Percentiles rank a stretch among this genome's conserved stretches.
phyloP scores from a whole-genome alignment of 2,888 invertebrate genomes.

The Aleiodes leptofemur region DNA sequence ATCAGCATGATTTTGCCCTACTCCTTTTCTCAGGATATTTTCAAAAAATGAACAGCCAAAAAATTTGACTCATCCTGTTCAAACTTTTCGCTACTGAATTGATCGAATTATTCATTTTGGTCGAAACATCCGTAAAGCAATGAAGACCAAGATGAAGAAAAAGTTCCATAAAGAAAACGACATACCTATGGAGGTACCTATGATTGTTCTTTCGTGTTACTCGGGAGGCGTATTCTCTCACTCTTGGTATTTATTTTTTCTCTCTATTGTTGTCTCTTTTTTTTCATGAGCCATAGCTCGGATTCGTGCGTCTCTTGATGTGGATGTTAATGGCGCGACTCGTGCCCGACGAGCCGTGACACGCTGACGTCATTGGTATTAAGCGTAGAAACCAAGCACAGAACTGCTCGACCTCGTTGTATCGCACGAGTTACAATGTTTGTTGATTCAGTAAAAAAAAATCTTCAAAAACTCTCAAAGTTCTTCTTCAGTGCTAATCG shows the following conservation, averaged over 20 bases:
- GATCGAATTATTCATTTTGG: no score
- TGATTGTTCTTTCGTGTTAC: constrained; percentile 54
- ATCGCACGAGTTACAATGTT: constrained; percentile 50
- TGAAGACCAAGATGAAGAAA: no score
- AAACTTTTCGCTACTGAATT: no score
- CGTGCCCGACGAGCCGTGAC: constrained; percentile 72
- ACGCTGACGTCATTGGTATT: constrained; percentile 70
- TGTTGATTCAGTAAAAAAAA: constrained; percentile 34
- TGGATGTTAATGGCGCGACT: constrained; percentile 70
- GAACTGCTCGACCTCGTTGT: constrained; percentile 52
- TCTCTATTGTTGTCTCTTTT: constrained; percentile 38
- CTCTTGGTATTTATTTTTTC: constrained; percentile 35
- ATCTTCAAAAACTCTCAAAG: neutral
- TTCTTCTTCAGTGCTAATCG: no score
- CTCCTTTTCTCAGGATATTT: no score
- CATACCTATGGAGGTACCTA: neutral
- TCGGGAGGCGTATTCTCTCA: constrained; percentile 34
- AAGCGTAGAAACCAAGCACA: constrained; percentile 45
- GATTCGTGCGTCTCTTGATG: constrained; percentile 40
- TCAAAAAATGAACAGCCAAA: no score
- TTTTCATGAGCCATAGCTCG: constrained; percentile 38
- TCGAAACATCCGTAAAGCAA: constrained; percentile 38
- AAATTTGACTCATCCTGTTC: no score
- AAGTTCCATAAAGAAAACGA: no score
- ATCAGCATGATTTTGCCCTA: no score